A percentile compares a stretch with the other conserved stretches of the same genome.
Evolutionary conservation across 2,888 invertebrate genomes (phyloP).

Genomic region (Teleogryllus oceanicus): DNA sequence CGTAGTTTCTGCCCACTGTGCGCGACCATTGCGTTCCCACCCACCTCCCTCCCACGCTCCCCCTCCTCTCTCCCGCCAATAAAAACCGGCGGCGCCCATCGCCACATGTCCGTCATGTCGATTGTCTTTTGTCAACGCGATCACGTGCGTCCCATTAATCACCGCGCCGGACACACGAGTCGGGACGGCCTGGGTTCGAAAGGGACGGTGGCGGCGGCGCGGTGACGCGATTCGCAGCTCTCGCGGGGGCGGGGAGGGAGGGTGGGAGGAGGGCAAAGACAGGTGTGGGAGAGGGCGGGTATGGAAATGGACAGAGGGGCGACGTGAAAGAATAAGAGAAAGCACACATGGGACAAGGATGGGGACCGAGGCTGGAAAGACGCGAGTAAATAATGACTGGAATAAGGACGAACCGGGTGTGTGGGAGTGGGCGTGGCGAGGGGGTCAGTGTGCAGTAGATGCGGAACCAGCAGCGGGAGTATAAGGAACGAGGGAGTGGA

Average conservation of each 20-base stretch:
- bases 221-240: neutral
- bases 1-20: too few relatives aligned
- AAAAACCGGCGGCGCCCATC: neutral
- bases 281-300: neutral
- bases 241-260: neutral
- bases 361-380: too few relatives aligned
- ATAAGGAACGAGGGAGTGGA: too few relatives aligned
- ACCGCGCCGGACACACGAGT: neutral
- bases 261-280: neutral
- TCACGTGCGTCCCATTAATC: neutral
- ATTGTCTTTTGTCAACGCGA: conserved; percentile 18
- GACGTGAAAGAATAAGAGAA: too few relatives aligned
- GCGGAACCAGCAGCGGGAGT: too few relatives aligned
- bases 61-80: neutral
- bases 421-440: too few relatives aligned
- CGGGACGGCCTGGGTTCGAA: neutral
- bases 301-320: neutral
- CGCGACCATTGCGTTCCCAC: neutral
- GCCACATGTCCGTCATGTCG: conserved; percentile 18
- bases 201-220: too few relatives aligned
- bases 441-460: too few relatives aligned
- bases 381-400: too few relatives aligned
- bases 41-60: neutral
- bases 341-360: too few relatives aligned
- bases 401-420: too few relatives aligned